Evolutionary conservation across 2,888 invertebrate genomes (phyloP).

Genomic region (Ctena decussata): DNA sequence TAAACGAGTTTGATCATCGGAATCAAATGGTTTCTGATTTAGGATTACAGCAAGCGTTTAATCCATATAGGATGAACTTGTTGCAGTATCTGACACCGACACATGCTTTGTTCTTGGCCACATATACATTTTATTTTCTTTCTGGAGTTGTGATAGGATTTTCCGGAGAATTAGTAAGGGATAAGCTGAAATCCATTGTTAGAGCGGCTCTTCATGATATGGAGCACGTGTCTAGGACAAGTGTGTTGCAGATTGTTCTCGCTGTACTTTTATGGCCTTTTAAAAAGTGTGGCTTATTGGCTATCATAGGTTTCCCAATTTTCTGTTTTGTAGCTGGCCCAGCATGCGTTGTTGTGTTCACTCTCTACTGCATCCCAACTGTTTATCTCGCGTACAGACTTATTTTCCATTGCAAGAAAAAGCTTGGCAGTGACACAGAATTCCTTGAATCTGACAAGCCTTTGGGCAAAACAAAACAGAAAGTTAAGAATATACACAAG

Average conservation of each 20-base stretch:
- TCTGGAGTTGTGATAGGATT: slow-evolving; percentile 78
- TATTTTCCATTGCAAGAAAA: slow-evolving; percentile 78
- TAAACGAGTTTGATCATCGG: slow-evolving; percentile 76
- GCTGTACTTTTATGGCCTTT: slow-evolving; percentile 83
- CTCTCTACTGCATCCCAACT: slow-evolving; percentile 83
- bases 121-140: slow-evolving; percentile 81
- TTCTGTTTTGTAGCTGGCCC: slow-evolving; percentile 79
- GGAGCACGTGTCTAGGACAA: slow-evolving; percentile 80
- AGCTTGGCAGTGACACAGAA: slow-evolving; percentile 66
- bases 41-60: slow-evolving; percentile 68
- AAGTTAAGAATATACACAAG: slow-evolving; percentile 66
- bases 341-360: slow-evolving; percentile 73
- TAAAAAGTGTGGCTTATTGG: slow-evolving; percentile 81
- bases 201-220: slow-evolving; percentile 82
- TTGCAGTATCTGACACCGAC: slow-evolving; percentile 83
- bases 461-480: slow-evolving; percentile 59
- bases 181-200: slow-evolving; percentile 78
- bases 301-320: slow-evolving; percentile 77
- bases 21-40: slow-evolving; percentile 62
- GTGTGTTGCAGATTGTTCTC: slow-evolving; percentile 79
- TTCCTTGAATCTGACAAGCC: slow-evolving; percentile 63
- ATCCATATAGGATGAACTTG: slow-evolving; percentile 80
- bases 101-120: slow-evolving; percentile 81
- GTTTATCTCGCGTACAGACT: slow-evolving; percentile 82
- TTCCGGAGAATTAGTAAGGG: slow-evolving; percentile 70